A percentile compares a stretch with the other conserved stretches of the same genome.
Evolutionary conservation across 2,888 invertebrate species (phyloP).

Genomic region (Rhamnusium bicolor): DNA sequence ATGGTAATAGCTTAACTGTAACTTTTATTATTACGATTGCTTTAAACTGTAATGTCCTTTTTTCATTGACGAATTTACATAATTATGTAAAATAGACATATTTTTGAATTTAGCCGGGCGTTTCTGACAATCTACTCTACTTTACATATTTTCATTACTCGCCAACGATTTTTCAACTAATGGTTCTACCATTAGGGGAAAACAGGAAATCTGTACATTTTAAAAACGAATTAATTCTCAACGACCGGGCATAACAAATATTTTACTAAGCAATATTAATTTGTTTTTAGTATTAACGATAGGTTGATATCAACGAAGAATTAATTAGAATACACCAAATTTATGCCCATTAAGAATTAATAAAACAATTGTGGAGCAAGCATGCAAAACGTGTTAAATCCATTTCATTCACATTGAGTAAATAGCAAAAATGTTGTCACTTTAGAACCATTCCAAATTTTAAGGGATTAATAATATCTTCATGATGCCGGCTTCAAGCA

Average conservation of each 20-base stretch:
- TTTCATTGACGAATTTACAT: constrained; percentile 9
- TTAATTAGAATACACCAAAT: background rate
- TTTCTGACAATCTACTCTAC: background rate
- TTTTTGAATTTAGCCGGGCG: constrained; percentile 4
- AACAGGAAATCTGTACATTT: background rate
- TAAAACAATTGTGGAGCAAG: no score
- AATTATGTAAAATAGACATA: constrained; percentile 21
- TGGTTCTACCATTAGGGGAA: constrained; percentile 4
- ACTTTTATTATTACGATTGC: constrained; percentile 11
- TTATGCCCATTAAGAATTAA: background rate
- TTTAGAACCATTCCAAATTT: no score
- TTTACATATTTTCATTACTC: constrained; percentile 9
- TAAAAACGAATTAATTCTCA: constrained; percentile 10
- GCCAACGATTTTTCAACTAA: constrained; percentile 11
- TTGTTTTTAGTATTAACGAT: background rate
- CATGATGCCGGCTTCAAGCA: no score
- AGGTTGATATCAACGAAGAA: background rate
- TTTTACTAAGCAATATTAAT: constrained; percentile 3
- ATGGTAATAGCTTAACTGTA: constrained; percentile 4
- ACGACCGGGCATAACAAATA: background rate
- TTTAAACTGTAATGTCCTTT: constrained; percentile 11
- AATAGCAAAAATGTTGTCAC: no score
- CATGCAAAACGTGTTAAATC: no score
- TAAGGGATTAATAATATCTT: no score
- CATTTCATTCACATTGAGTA: no score